Evolutionary conservation across 1,140 invertebrate species (phyloP).

Genomic region (Zaprionus camerounensis): DNA sequence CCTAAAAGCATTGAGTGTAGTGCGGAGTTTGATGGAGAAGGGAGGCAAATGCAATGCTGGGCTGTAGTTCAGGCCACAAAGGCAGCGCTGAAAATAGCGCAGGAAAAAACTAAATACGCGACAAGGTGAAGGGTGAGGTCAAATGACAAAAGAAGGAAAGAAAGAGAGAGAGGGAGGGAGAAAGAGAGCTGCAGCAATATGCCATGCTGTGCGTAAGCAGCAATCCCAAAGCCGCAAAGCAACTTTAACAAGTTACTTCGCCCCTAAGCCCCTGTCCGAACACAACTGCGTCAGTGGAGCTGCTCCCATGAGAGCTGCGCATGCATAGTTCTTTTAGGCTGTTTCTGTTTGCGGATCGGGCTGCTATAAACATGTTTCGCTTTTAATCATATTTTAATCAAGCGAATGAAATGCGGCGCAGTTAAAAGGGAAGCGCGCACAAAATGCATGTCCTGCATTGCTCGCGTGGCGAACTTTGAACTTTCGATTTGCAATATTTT

Average conservation of each 20-base stretch:
- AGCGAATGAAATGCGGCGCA: slow-evolving; percentile 53
- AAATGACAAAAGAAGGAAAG: neutral
- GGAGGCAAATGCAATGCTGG: slow-evolving; percentile 3
- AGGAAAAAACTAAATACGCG: slow-evolving; percentile 76
- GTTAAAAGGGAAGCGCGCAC: slow-evolving; percentile 42
- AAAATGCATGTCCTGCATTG: slow-evolving; percentile 31
- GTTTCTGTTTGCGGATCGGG: slow-evolving; percentile 48
- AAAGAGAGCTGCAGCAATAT: neutral
- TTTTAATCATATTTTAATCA: slow-evolving; percentile 71
- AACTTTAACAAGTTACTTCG: neutral
- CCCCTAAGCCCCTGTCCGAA: neutral
- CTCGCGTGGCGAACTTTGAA: slow-evolving; percentile 61
- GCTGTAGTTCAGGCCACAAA: slow-evolving; percentile 53
- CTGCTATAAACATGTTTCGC: slow-evolving; percentile 71
- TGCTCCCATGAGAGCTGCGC: slow-evolving; percentile 23
- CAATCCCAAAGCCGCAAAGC: neutral
- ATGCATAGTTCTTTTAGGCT: slow-evolving; percentile 64
- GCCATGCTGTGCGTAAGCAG: neutral
- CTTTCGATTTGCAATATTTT: slow-evolving; percentile 68
- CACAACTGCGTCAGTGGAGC: neutral
- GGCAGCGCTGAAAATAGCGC: slow-evolving; percentile 78
- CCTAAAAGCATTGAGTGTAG: slow-evolving; percentile 63
- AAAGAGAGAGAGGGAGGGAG: neutral
- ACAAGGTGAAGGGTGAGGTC: slow-evolving; percentile 8
- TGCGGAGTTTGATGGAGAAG: neutral